Conservation (phyloP, 2,797 vertebrate species). For the Pseudocheirus occidentalis region DNA sequence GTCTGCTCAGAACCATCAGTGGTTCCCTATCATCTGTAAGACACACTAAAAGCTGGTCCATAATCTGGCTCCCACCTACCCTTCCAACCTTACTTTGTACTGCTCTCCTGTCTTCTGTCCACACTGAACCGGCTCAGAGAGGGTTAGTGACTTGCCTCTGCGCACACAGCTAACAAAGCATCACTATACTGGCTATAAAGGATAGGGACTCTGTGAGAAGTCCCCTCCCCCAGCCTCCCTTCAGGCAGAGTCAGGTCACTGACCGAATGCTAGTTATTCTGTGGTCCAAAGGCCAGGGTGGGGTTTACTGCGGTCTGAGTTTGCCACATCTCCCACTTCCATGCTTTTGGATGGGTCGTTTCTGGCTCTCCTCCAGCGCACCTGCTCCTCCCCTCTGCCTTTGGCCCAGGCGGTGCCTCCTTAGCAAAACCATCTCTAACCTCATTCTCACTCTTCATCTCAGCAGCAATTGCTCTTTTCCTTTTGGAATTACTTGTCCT, state of each 20-base stretch:
- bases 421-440: background rate
- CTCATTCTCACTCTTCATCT: background rate
- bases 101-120: background rate
- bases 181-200: background rate
- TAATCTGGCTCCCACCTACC: too few relatives aligned
- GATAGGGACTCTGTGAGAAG: constrained; percentile 46
- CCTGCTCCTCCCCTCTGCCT: background rate
- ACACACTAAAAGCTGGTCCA: background rate
- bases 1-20: background rate
- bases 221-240: constrained; percentile 1
- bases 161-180: background rate
- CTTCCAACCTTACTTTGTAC: too few relatives aligned
- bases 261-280: constrained; percentile 50
- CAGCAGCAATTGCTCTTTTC: background rate
- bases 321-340: background rate
- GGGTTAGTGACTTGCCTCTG: background rate
- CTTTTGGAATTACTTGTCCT: background rate
- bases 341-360: background rate
- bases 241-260: constrained; percentile 54
- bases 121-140: background rate
- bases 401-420: background rate
- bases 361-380: background rate
- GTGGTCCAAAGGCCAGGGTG: constrained; percentile 52
- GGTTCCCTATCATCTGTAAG: background rate
- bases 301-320: background rate